phyloP scores from a whole-genome alignment of 2,888 invertebrate species.

The Cephus spinipes region DNA sequence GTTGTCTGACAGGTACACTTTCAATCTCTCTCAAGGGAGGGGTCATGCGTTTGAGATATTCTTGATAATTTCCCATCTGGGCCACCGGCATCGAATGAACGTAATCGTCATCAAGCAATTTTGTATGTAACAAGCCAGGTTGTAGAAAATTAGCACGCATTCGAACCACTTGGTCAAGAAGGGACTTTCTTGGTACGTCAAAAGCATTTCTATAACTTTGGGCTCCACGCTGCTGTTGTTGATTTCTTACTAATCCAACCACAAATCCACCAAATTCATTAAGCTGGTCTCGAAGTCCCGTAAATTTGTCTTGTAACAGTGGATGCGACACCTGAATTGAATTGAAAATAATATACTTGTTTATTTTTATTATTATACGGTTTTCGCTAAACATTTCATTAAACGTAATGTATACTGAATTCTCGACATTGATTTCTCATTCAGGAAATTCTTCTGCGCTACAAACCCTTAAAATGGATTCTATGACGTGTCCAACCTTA shows the following conservation, averaged over 20 bases:
- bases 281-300: slow-evolving; percentile 84
- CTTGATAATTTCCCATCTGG: slow-evolving; percentile 99
- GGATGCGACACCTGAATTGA: slow-evolving; percentile 74
- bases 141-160: slow-evolving; percentile 96
- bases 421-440: not conserved
- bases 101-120: slow-evolving; percentile 88
- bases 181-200: slow-evolving; percentile 89
- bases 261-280: slow-evolving; percentile 89
- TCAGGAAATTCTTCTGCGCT: not conserved
- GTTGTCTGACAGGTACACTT: slow-evolving; percentile 92
- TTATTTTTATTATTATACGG: not conserved
- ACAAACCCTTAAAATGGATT: not conserved
- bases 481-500: not conserved
- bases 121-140: slow-evolving; percentile 79
- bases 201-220: slow-evolving; percentile 91
- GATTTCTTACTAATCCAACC: slow-evolving; percentile 75
- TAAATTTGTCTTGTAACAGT: slow-evolving; percentile 83
- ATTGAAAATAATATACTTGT: not conserved
- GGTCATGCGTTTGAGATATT: slow-evolving; percentile 94
- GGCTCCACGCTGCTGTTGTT: slow-evolving; percentile 70
- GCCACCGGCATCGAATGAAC: slow-evolving; percentile 95
- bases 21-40: slow-evolving; percentile 95
- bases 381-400: not conserved
- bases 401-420: not conserved
- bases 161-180: slow-evolving; percentile 92